Conservation (phyloP, 1,140 invertebrate species). For the Cecropterus lyciades region DNA sequence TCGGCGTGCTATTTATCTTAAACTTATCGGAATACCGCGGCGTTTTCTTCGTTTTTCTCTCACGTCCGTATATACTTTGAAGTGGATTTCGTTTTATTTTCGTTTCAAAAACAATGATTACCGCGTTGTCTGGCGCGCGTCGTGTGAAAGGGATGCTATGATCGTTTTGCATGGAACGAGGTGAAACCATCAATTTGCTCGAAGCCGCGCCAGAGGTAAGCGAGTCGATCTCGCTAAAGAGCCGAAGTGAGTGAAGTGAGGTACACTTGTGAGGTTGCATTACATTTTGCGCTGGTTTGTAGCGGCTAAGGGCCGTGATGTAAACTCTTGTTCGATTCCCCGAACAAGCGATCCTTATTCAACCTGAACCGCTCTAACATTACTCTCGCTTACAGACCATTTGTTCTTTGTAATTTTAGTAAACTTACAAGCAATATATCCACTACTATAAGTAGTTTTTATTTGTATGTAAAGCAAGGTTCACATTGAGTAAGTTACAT, state of each 20-base stretch:
- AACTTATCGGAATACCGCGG: conserved; percentile 73
- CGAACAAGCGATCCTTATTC: conserved; percentile 39
- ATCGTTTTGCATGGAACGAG: conserved; percentile 75
- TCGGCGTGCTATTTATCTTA: conserved; percentile 78
- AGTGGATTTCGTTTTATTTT: conserved; percentile 67
- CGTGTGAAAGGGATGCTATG: conserved; percentile 64
- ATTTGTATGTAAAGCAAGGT: too few species aligned
- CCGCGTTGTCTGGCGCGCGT: conserved; percentile 61
- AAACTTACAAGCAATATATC: not conserved
- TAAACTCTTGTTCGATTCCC: conserved; percentile 49
- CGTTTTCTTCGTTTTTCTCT: conserved; percentile 68
- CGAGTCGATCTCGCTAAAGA: conserved; percentile 56
- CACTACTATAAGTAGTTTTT: too few species aligned
- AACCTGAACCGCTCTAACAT: conserved; percentile 16
- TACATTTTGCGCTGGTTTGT: conserved; percentile 53
- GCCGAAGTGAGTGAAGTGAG: conserved; percentile 42
- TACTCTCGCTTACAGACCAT: conserved; percentile 6
- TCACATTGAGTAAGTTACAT: too few species aligned
- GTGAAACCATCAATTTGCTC: conserved; percentile 77
- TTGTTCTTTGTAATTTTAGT: not conserved
- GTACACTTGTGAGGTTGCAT: conserved; percentile 50
- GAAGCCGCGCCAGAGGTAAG: conserved; percentile 55
- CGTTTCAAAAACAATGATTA: conserved; percentile 76
- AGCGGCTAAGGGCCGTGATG: conserved; percentile 44
- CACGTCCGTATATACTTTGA: conserved; percentile 67